Evolutionary conservation across 2,888 invertebrate species (phyloP).

Genomic region (Erpobdella octoculata): DNA sequence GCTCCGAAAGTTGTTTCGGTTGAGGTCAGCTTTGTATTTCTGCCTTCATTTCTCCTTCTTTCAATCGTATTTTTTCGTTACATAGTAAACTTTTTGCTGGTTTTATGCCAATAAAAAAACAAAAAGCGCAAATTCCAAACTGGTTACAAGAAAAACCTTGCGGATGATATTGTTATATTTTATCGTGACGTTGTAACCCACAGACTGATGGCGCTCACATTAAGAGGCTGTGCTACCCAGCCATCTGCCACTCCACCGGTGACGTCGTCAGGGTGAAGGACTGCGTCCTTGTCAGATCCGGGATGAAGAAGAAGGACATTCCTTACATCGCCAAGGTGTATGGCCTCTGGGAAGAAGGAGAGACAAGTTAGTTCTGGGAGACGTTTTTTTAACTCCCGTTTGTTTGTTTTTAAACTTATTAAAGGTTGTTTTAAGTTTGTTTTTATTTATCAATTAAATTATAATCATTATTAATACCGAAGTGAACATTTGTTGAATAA

Average conservation of each 20-base stretch:
- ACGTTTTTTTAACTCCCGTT: background rate
- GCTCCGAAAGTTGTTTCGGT: background rate
- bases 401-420: background rate
- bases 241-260: slow-evolving; percentile 75
- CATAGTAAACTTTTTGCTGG: background rate
- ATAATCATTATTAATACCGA: background rate
- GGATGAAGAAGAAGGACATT: slow-evolving; percentile 70
- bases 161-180: no score
- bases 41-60: background rate
- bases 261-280: slow-evolving; percentile 80
- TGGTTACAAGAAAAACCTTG: no score
- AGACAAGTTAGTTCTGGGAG: slow-evolving; percentile 21
- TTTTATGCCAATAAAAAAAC: no score
- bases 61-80: background rate
- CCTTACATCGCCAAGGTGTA: slow-evolving; percentile 91
- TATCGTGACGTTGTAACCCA: background rate
- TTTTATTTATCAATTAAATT: no score
- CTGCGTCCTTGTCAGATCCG: slow-evolving; percentile 82
- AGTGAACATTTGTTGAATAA: background rate
- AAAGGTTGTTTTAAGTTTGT: no score
- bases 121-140: no score
- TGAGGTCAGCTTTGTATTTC: background rate
- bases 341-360: slow-evolving; percentile 70
- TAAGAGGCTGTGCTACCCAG: slow-evolving; percentile 74
- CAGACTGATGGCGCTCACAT: slow-evolving; percentile 56